These are phyloP conservation scores for Corapipo altera DNA, from an alignment of 2,113 vertebrate genomes.

Conservation along the genomic window DNA sequence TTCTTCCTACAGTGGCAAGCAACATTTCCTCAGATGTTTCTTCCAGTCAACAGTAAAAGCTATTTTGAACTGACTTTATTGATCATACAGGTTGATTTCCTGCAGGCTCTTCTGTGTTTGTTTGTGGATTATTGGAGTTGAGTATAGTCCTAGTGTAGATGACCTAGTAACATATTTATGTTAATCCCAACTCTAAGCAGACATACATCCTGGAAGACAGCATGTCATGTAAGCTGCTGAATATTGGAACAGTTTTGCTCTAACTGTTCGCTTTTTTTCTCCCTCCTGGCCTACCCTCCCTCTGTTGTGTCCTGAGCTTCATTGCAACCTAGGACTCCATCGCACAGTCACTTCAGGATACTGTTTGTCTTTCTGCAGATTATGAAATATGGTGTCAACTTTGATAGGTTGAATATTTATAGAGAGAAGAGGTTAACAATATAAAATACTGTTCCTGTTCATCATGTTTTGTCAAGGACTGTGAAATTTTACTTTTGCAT, in stretches of 20 bases:
- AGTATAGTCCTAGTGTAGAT: background rate
- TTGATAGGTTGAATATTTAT: background rate
- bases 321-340: background rate
- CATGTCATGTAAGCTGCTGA: background rate
- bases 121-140: background rate
- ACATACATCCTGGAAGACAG: background rate
- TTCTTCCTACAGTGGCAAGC: too few species aligned
- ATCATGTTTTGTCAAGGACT: background rate
- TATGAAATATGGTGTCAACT: background rate
- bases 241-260: background rate
- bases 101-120: background rate
- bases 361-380: background rate
- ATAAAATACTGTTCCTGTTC: background rate
- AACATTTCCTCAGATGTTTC: background rate
- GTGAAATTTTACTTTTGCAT: background rate
- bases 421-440: background rate
- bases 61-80: background rate
- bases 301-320: background rate
- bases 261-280: background rate
- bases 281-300: background rate
- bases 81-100: background rate
- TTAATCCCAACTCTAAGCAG: background rate
- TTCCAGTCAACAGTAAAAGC: background rate
- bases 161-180: background rate
- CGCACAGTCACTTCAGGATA: background rate